phyloP scores from a whole-genome alignment of 2,888 invertebrate genomes.

The Gnatocerus cornutus region DNA sequence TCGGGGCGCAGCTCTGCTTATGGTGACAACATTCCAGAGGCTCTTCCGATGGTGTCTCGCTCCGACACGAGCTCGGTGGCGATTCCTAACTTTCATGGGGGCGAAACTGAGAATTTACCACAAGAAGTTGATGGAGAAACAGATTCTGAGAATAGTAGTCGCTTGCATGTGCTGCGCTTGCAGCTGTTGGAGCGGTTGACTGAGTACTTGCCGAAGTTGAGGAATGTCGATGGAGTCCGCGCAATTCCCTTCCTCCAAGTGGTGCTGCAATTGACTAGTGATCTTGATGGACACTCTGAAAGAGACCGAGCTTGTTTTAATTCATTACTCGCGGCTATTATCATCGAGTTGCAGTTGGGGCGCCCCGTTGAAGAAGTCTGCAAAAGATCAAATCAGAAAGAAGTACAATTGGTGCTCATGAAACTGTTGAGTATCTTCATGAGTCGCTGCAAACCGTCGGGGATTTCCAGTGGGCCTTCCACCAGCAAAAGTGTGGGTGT shows the following conservation, averaged over 20 bases:
- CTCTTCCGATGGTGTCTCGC: slow-evolving; percentile 65
- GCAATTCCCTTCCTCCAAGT: slow-evolving; percentile 95
- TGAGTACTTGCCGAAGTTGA: slow-evolving; percentile 84
- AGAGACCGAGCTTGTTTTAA: slow-evolving; percentile 86
- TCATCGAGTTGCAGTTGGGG: slow-evolving; percentile 82
- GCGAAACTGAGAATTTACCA: slow-evolving; percentile 60
- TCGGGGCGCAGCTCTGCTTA: slow-evolving; percentile 96
- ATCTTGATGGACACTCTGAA: slow-evolving; percentile 90
- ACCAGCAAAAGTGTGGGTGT: slow-evolving; percentile 57
- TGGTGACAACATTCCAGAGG: slow-evolving; percentile 81
- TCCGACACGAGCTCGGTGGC: slow-evolving; percentile 74
- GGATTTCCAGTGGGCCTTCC: slow-evolving; percentile 4
- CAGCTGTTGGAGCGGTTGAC: slow-evolving; percentile 84
- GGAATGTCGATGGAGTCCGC: slow-evolving; percentile 86
- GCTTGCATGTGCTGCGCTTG: slow-evolving; percentile 80
- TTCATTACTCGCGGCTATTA: slow-evolving; percentile 81
- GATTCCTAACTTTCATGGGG: slow-evolving; percentile 52
- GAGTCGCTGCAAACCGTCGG: slow-evolving; percentile 80
- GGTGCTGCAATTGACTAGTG: slow-evolving; percentile 90
- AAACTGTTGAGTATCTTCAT: slow-evolving; percentile 88
- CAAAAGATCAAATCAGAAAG: slow-evolving; percentile 82
- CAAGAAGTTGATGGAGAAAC: slow-evolving; percentile 62
- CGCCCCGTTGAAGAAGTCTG: slow-evolving; percentile 74
- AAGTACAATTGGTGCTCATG: slow-evolving; percentile 91
- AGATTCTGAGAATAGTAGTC: slow-evolving; percentile 68